Conservation (phyloP, 2,113 vertebrate genomes). For the Rhinolophus ferrumequinum region DNA sequence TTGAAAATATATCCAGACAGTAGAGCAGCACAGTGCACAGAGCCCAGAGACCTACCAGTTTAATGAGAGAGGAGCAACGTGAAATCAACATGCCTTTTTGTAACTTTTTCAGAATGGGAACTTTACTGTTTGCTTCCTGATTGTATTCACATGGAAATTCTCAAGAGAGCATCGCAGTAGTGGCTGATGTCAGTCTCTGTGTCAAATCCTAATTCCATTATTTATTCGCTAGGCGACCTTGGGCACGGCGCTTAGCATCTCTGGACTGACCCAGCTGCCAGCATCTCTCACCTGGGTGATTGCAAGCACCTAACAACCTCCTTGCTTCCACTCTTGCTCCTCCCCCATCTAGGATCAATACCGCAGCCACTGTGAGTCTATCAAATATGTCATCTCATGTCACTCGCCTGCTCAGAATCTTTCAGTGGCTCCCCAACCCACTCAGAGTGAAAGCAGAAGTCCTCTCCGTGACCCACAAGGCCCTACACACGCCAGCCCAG, state of each 20-base stretch:
- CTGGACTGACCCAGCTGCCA: not conserved
- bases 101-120: not conserved
- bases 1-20: not conserved
- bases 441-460: not conserved
- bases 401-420: not conserved
- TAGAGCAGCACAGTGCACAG: not conserved
- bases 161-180: not conserved
- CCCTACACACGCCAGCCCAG: rapidly evolving
- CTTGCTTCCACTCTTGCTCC: not conserved
- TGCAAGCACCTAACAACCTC: not conserved
- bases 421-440: not conserved
- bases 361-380: not conserved
- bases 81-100: not conserved
- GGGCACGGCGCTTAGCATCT: not conserved
- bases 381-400: not conserved
- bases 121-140: not conserved
- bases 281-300: not conserved
- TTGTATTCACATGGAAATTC: not conserved
- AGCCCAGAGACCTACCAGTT: not conserved
- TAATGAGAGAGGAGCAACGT: not conserved
- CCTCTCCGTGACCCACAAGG: not conserved
- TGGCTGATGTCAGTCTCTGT: not conserved
- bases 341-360: not conserved
- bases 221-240: not conserved
- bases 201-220: not conserved